These are phyloP conservation scores for honey bee (Apis mellifera) DNA, from an alignment of 1,140 invertebrate species.

Conservation along the genomic window Amel_HAv3.1 CM009931.2:22695001-22695500, in stretches of 20 bases:
- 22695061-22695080: not conserved
- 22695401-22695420: slow-evolving; percentile 48
- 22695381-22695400: slow-evolving; percentile 56
- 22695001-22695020: slow-evolving; percentile 2
- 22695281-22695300: slow-evolving; percentile 39
- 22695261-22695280: slow-evolving; percentile 61
- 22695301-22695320: slow-evolving; percentile 61
- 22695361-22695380: slow-evolving; percentile 75
- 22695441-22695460: slow-evolving; percentile 40
- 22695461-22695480: slow-evolving; percentile 39
- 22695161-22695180: slow-evolving; percentile 5
- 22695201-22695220: slow-evolving; percentile 64
- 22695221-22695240: slow-evolving; percentile 70
- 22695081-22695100: not conserved
- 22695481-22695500: slow-evolving; percentile 13
- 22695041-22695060: not conserved
- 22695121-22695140: slow-evolving; percentile 24
- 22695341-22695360: not conserved
- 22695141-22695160: slow-evolving; percentile 15
- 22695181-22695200: slow-evolving; percentile 59
- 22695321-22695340: slow-evolving; percentile 77
- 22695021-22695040: not conserved
- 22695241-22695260: slow-evolving; percentile 77
- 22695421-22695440: slow-evolving; percentile 11
- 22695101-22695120: not conserved